Conservation (phyloP, 2,888 invertebrate species). For the Troides helena region DNA sequence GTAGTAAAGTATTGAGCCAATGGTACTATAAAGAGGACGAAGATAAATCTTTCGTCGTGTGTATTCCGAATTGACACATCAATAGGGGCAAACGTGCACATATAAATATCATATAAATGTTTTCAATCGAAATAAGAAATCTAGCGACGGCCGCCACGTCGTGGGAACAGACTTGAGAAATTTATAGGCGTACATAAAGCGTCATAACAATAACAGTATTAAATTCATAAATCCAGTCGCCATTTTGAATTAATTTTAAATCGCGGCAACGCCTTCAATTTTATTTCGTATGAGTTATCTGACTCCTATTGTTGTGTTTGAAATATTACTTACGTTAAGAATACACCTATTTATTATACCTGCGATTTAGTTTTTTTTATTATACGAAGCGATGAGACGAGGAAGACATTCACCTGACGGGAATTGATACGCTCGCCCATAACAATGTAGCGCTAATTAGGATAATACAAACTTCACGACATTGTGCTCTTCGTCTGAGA, state of each 20-base stretch:
- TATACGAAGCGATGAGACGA: too few relatives aligned
- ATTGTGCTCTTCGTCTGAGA: too few relatives aligned
- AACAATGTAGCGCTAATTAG: too few relatives aligned
- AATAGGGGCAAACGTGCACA: constrained; percentile 16
- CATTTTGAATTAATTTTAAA: not conserved
- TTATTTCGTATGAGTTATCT: not conserved
- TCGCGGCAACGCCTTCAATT: not conserved
- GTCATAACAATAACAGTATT: constrained; percentile 23
- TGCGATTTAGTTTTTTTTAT: not conserved
- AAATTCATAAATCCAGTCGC: constrained; percentile 6
- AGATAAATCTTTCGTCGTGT: constrained; percentile 23
- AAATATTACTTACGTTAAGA: too few relatives aligned
- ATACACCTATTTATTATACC: not conserved
- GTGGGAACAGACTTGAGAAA: constrained; percentile 14
- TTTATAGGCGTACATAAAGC: constrained; percentile 25
- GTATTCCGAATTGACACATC: constrained; percentile 28
- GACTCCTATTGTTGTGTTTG: not conserved
- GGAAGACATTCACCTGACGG: too few relatives aligned
- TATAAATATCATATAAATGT: constrained; percentile 28
- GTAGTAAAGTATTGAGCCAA: constrained; percentile 22
- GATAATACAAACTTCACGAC: too few relatives aligned
- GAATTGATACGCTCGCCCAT: too few relatives aligned
- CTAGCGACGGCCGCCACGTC: constrained; percentile 13
- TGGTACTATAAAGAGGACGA: constrained; percentile 6
- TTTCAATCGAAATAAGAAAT: constrained; percentile 24